These are phyloP conservation scores for Papilio xuthus DNA, from an alignment of 1,140 invertebrate species.

Conservation along the genomic window DNA sequence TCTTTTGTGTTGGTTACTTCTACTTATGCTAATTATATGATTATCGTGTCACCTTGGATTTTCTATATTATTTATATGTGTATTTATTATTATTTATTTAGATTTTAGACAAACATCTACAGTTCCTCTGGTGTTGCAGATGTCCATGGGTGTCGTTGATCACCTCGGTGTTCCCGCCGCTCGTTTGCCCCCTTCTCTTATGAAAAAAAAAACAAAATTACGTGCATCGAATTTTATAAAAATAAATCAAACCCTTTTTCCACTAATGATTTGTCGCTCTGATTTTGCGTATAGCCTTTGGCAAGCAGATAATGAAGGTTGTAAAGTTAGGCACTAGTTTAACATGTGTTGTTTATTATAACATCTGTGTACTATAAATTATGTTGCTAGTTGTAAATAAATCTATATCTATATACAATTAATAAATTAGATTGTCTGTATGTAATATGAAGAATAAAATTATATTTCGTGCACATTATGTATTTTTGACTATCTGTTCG, in stretches of 20 bases:
- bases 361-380: background rate
- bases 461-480: too few relatives aligned
- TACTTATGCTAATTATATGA: conserved; percentile 4
- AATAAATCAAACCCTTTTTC: background rate
- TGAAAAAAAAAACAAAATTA: too few relatives aligned
- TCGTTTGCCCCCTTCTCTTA: too few relatives aligned
- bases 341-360: background rate
- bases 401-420: background rate
- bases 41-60: conserved; percentile 30
- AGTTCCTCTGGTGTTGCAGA: too few relatives aligned
- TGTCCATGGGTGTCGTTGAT: too few relatives aligned
- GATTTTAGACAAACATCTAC: background rate
- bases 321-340: background rate
- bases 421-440: too few relatives aligned
- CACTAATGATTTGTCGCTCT: background rate
- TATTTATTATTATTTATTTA: background rate
- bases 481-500: too few relatives aligned
- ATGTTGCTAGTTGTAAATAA: background rate
- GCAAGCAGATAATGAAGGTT: too few relatives aligned
- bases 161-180: too few relatives aligned
- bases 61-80: background rate
- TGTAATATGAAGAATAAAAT: too few relatives aligned
- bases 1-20: conserved; percentile 7
- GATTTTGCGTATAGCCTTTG: background rate
- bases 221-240: background rate